Evolutionary conservation across 2,888 invertebrate species (phyloP).

Genomic region (Pseudoips prasinana): DNA sequence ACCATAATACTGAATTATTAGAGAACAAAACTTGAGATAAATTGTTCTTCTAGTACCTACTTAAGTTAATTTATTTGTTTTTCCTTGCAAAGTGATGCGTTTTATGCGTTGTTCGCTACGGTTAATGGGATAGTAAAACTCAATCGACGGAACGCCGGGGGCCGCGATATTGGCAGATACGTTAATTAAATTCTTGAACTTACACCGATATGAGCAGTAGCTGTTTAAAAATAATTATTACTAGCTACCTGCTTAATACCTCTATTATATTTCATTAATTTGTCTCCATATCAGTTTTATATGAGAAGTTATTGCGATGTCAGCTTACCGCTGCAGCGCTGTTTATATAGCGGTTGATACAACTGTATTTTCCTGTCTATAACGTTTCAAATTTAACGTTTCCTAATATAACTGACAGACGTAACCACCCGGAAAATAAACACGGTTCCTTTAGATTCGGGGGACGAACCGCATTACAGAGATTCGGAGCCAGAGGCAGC

Average conservation of each 20-base stretch:
- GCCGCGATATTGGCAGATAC: conserved; percentile 21
- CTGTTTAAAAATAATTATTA: too few relatives aligned
- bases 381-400: conserved; percentile 23
- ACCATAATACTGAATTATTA: conserved; percentile 57
- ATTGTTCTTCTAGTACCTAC: conserved; percentile 54
- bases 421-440: conserved; percentile 71
- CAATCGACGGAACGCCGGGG: conserved; percentile 32
- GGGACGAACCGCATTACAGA: conserved; percentile 38
- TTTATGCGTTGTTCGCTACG: conserved; percentile 47
- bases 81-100: conserved; percentile 54
- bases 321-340: too few relatives aligned
- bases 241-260: too few relatives aligned
- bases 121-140: conserved; percentile 44
- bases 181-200: conserved; percentile 25
- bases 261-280: too few relatives aligned
- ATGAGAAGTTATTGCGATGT: too few relatives aligned
- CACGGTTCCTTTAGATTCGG: conserved; percentile 53
- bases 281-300: too few relatives aligned
- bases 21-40: conserved; percentile 47
- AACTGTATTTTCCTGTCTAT: too few relatives aligned
- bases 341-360: too few relatives aligned
- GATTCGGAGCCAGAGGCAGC: conserved; percentile 57
- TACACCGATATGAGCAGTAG: too few relatives aligned
- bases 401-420: conserved; percentile 44
- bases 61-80: conserved; percentile 68